A percentile compares a stretch with the other conserved stretches of the same genome.
Evolutionary conservation across 2,888 invertebrate species (phyloP).

Genomic region (Aleiodes alternator): DNA sequence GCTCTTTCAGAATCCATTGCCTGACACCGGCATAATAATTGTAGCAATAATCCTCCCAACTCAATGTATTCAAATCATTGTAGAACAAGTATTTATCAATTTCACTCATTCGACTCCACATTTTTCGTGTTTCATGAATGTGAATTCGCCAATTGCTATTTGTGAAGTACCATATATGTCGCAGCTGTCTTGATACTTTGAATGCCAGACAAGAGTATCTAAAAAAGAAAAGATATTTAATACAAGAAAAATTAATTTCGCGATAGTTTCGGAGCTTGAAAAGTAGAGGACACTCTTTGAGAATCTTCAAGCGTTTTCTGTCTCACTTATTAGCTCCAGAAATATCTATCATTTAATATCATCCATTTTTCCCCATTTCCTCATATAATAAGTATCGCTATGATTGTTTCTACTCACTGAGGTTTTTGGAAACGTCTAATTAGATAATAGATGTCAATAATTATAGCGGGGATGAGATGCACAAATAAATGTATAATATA

Average conservation of each 20-base stretch:
- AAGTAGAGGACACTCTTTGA: too few relatives aligned
- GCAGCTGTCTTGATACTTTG: too few relatives aligned
- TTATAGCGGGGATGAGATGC: conserved; percentile 62
- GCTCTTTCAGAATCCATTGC: conserved; percentile 56
- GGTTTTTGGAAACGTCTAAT: conserved; percentile 16
- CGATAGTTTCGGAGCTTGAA: too few relatives aligned
- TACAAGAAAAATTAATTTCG: too few relatives aligned
- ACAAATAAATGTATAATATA: conserved; percentile 37
- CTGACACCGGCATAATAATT: conserved; percentile 57
- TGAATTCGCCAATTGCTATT: conserved; percentile 56
- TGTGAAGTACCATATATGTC: conserved; percentile 27
- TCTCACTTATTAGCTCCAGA: too few relatives aligned
- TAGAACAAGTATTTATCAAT: conserved; percentile 61
- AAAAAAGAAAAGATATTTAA: too few relatives aligned
- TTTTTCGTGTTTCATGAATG: conserved; percentile 54
- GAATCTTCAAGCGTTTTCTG: too few relatives aligned
- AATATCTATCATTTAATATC: too few relatives aligned
- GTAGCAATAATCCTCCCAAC: conserved; percentile 58
- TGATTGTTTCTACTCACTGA: too few relatives aligned
- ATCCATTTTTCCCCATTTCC: too few relatives aligned
- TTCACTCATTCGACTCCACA: conserved; percentile 57
- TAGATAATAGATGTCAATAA: conserved; percentile 57
- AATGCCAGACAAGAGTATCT: too few relatives aligned
- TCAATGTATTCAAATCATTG: conserved; percentile 60
- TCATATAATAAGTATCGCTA: too few relatives aligned